A percentile compares a stretch with the other conserved stretches of the same genome.
Conservation (phyloP, 2,888 invertebrate genomes). For the Petrophora chlorosata region DNA sequence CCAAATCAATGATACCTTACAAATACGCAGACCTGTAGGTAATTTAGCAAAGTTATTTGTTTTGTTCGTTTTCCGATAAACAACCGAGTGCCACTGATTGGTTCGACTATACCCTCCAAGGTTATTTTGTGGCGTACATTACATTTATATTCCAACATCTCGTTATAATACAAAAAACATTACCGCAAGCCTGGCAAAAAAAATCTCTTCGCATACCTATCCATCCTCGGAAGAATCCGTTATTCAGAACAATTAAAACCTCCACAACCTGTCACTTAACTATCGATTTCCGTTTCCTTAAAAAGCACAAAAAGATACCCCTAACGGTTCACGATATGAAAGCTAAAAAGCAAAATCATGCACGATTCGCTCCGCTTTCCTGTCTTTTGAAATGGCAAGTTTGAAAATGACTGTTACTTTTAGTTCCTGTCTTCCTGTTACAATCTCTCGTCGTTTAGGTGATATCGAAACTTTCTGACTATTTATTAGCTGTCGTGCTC, state of each 20-base stretch:
- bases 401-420: constrained; percentile 29
- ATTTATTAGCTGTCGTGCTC: constrained; percentile 13
- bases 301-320: constrained; percentile 47
- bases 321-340: constrained; percentile 46
- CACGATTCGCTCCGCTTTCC: constrained; percentile 43
- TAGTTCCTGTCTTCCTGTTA: constrained; percentile 17
- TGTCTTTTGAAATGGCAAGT: constrained; percentile 33
- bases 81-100: too few species aligned
- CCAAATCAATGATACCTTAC: too few species aligned
- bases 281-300: constrained; percentile 62
- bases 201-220: not conserved
- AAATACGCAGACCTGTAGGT: too few species aligned
- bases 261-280: constrained; percentile 48
- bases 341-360: constrained; percentile 40
- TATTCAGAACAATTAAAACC: constrained; percentile 39
- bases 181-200: too few species aligned
- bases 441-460: too few species aligned
- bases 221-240: constrained; percentile 30
- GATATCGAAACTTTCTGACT: constrained; percentile 2
- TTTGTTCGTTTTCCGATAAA: too few species aligned
- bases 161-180: too few species aligned
- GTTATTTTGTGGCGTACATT: too few species aligned
- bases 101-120: too few species aligned
- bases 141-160: too few species aligned
- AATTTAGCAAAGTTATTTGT: too few species aligned